These are phyloP conservation scores for Torymus texanus DNA, from an alignment of 2,888 invertebrate genomes.

Conservation along the genomic window DNA sequence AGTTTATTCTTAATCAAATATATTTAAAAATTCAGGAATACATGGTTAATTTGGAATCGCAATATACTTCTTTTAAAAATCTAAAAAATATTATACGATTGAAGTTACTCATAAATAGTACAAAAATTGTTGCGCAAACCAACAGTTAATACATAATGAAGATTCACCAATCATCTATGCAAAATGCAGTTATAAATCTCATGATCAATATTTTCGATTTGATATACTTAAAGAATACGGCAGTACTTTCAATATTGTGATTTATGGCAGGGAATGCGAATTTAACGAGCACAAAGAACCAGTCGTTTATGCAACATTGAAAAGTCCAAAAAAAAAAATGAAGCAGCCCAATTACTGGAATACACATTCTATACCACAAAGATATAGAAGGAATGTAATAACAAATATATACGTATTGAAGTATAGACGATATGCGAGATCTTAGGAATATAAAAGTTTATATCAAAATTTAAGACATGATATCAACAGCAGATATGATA, in stretches of 20 bases:
- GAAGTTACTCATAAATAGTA: too few relatives aligned
- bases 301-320: neutral
- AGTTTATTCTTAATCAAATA: too few relatives aligned
- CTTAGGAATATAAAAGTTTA: neutral
- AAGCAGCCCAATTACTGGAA: neutral
- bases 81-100: too few relatives aligned
- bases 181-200: conserved; percentile 1
- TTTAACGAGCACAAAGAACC: neutral
- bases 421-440: neutral
- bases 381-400: neutral
- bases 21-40: too few relatives aligned
- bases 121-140: too few relatives aligned
- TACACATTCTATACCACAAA: neutral
- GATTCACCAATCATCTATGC: neutral
- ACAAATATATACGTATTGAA: neutral
- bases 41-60: too few relatives aligned
- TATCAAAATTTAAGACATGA: conserved; percentile 2
- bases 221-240: neutral
- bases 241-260: neutral
- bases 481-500: conserved; percentile 3
- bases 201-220: conserved; percentile 5
- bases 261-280: too few relatives aligned
- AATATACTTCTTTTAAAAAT: too few relatives aligned
- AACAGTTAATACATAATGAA: too few relatives aligned
- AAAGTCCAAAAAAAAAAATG: neutral